Evolutionary conservation across 2,888 invertebrate species (phyloP), one percentile per base, ranked within the genome.

Genomic region (Rotaria sp.): DNA sequence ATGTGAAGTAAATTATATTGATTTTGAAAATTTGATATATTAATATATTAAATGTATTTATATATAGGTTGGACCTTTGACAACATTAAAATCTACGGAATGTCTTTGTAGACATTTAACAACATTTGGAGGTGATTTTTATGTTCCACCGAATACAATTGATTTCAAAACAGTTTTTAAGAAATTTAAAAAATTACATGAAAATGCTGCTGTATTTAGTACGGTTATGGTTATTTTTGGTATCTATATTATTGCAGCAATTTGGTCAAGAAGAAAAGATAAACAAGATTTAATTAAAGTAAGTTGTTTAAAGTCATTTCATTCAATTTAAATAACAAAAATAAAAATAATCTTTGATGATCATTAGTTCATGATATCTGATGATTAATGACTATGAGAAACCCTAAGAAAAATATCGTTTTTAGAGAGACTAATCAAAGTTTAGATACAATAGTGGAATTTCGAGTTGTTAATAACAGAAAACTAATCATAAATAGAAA

Each of bases 81-180:
- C 84, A 50, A 52, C 52, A 35, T 21, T 50, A n/a, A 52, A 84
- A 50, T 84, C 52, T 5, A 90, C 90, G 0, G 89, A 89, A 86
- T 91, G 91, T 87, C 87, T 89, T 48, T 90, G 90, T 85, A 89
- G 88, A 74, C 91, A 91, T 87, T 88, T 91, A 88, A 91, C 91
- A 10, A 90, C 91, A 8, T 91, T 91, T 87, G 91, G 91, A 2
- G 90, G 90, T 21, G 90, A 91, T 88, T 89, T 90, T 85, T 90
- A 89, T 15, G 91, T 90, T 8, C 90, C 91, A 10, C 90, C 90
- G 2, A 91, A 91, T 88, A 91, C 91, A 21, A 91, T 91, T 85
- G 90, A 91, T 89, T 91, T 91, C 88, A 89, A 87, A 85, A 91
- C 90, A 50, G 91, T 91, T 10, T 90, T 90, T 90, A 89, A 89